Conservation (phyloP, 1,140 invertebrate species). For the Penaeus japonicus region DNA sequence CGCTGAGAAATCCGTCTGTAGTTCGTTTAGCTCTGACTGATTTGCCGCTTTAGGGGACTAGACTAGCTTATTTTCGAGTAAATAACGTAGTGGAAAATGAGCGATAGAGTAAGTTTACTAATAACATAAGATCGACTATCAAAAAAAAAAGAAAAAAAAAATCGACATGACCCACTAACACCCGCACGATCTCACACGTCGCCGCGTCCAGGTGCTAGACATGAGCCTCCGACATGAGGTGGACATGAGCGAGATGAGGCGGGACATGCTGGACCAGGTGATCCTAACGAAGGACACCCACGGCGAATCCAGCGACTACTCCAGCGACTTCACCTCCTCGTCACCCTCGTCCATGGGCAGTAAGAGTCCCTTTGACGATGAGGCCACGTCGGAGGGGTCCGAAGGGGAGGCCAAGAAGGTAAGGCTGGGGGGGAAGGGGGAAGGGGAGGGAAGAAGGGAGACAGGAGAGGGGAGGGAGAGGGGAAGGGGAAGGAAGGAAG, state of each 20-base stretch:
- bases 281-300: conserved; percentile 67
- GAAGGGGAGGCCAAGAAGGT: conserved; percentile 35
- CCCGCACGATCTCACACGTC: neutral
- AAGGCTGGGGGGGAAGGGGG: neutral
- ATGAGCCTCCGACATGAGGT: conserved; percentile 68
- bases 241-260: conserved; percentile 68
- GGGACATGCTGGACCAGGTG: conserved; percentile 63
- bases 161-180: too few relatives aligned
- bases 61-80: too few relatives aligned
- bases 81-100: too few relatives aligned
- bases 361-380: conserved; percentile 52
- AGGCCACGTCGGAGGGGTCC: conserved; percentile 33
- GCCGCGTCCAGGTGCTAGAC: conserved; percentile 67
- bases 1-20: too few relatives aligned
- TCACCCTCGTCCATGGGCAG: conserved; percentile 37
- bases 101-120: neutral
- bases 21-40: too few relatives aligned
- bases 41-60: too few relatives aligned
- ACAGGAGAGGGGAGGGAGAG: too few relatives aligned
- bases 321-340: conserved; percentile 63
- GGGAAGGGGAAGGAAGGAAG: too few relatives aligned
- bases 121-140: neutral
- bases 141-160: neutral
- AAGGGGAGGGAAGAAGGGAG: neutral
- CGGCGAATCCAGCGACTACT: conserved; percentile 62